A percentile compares a stretch with the other conserved stretches of the same genome.
Conservation (phyloP, 2,888 invertebrate genomes). For the Nomada ferruginata region DNA sequence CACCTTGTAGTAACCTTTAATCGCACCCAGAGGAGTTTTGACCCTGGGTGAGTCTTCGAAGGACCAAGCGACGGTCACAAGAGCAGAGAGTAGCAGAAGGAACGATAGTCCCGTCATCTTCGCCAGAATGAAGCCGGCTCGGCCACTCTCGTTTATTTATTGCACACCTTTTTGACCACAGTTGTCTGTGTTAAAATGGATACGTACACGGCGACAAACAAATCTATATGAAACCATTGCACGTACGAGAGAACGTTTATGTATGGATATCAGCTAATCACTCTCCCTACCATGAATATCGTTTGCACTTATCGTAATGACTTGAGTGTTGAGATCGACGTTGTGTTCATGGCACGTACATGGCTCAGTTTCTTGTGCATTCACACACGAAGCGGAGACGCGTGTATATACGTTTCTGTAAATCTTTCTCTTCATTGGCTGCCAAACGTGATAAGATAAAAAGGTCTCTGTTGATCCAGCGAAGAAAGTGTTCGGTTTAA, state of each 20-base stretch:
- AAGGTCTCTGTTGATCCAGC: neutral
- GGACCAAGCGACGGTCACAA: neutral
- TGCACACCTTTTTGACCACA: neutral
- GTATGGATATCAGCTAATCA: neutral
- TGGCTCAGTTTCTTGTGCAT: neutral
- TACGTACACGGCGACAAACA: neutral
- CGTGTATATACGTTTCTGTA: neutral
- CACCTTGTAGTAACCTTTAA: slow-evolving; percentile 73
- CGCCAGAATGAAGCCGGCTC: neutral
- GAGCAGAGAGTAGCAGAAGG: slow-evolving; percentile 17
- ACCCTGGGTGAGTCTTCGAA: slow-evolving; percentile 64
- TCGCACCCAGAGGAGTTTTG: slow-evolving; percentile 71
- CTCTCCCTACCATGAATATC: neutral
- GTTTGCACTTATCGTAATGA: slow-evolving; percentile 2
- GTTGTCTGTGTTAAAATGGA: neutral
- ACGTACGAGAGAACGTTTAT: neutral
- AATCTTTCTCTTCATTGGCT: neutral
- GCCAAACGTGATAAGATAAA: slow-evolving; percentile 31
- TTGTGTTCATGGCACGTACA: neutral
- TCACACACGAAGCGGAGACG: neutral
- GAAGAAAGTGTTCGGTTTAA: neutral
- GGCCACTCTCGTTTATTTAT: slow-evolving; percentile 37
- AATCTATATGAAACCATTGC: neutral
- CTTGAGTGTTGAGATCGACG: neutral
- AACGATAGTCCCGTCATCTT: slow-evolving; percentile 38